Base-by-base conservation (phyloP, 2,888 invertebrate genomes). In the Psylliodes chrysocephalus region DNA sequence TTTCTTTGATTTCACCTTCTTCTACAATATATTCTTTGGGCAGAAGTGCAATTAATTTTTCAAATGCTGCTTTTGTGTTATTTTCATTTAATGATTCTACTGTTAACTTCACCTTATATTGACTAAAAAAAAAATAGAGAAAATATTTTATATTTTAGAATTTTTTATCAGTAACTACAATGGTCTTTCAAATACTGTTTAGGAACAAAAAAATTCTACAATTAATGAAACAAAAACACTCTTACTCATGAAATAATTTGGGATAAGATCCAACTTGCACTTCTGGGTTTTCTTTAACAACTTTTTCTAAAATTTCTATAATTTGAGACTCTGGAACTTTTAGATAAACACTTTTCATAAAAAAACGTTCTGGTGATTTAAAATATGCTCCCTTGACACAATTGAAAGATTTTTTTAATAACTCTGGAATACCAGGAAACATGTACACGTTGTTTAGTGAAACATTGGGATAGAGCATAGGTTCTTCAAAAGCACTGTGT, bases 361-460 rank as follows among this genome's bases (percentile, higher is more conserved):
- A 79, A 73, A 85, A 86, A 54, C 75, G 79, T 14, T 74, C 75
- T n/a, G 74, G 66, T 1, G 81, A 77, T 28, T 76, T 72, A 70
- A 86, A 85, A 33, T 84, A 72, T 65, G 80, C 74, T 71, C 82
- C 63, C 19, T 77, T 72, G 1, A 79, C 64, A 49, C 70, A 60
- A 42, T 73, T 75, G 60, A 86, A 85, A 0, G 82, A 79, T 61
- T 74, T 77, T 68, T 82, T 76, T 49, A 85, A 77, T 51, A 85
- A 83, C 67, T 84, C 81, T 1, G 91, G 91, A 42, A 91, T 87
- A 1, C 91, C 91, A 33, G 92, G 91, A 72, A 91, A 89, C 59
- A 91, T 85, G 71, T 86, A 88, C 0, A 91, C 89, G 79, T 92
- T 92, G 38, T 80, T 78, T 8, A 90, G 68, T 14, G 80, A 79